These are phyloP conservation scores for Craniophora ligustri DNA, from an alignment of 2,888 invertebrate genomes.

Conservation along the genomic window DNA sequence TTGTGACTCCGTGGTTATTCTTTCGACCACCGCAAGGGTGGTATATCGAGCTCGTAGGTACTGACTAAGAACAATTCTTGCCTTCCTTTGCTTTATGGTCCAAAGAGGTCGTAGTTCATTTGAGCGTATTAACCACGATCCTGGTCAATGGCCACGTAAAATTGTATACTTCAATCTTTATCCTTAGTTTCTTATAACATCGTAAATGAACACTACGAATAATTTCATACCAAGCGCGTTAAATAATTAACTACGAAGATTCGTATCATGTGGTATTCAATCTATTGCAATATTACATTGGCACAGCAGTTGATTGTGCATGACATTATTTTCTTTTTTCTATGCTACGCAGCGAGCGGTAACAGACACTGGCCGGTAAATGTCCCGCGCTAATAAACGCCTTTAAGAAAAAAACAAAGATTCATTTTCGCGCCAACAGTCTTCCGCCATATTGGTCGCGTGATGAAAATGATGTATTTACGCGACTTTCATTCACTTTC, in stretches of 20 bases:
- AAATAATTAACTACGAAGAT: constrained; percentile 12
- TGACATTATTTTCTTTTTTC: constrained; percentile 57
- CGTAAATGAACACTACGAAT: neutral
- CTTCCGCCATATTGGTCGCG: constrained; percentile 85
- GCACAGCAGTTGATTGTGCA: constrained; percentile 53
- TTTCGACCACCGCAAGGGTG: too few species aligned
- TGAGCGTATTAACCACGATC: too few species aligned
- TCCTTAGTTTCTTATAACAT: neutral
- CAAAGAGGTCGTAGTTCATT: too few species aligned
- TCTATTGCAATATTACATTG: constrained; percentile 41
- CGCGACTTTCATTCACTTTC: constrained; percentile 85
- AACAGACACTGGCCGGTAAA: constrained; percentile 80
- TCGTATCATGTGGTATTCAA: constrained; percentile 30
- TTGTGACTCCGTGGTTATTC: too few species aligned
- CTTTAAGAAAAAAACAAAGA: constrained; percentile 80
- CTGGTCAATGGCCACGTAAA: too few species aligned
- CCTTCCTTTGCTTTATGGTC: too few species aligned
- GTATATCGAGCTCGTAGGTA: too few species aligned
- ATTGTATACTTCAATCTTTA: neutral
- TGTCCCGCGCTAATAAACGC: constrained; percentile 72
- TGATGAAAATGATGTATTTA: constrained; percentile 87
- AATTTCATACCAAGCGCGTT: too few species aligned
- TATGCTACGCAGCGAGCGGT: constrained; percentile 47
- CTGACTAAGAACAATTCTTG: too few species aligned
- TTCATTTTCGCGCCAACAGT: constrained; percentile 82